These are phyloP conservation scores for Mactromeris polynyma DNA, from an alignment of 2,888 invertebrate genomes.

Conservation along the genomic window DNA sequence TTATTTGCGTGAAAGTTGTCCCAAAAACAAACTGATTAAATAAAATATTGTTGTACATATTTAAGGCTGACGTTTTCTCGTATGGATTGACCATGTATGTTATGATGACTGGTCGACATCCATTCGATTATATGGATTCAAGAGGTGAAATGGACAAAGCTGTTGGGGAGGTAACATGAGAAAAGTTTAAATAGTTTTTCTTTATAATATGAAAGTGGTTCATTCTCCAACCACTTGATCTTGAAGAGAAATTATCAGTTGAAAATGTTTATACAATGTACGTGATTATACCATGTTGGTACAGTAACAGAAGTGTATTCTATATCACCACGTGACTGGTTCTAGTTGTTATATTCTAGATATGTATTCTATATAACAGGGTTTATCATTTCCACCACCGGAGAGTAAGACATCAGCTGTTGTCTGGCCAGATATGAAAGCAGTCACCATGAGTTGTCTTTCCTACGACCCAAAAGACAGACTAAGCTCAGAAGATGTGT, in stretches of 20 bases:
- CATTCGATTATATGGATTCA: conserved; percentile 81
- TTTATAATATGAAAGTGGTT: no score
- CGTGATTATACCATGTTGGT: no score
- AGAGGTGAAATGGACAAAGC: conserved; percentile 84
- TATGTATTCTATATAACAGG: conserved; percentile 59
- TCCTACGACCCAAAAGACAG: conserved; percentile 80
- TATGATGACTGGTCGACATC: conserved; percentile 83
- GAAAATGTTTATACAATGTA: no score
- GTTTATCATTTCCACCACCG: conserved; percentile 74
- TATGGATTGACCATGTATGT: conserved; percentile 84
- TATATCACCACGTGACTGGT: no score
- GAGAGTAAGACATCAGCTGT: conserved; percentile 70
- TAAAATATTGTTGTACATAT: conserved; percentile 6
- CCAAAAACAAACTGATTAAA: no score
- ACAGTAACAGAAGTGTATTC: no score
- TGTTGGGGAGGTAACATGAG: conserved; percentile 77
- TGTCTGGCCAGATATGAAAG: conserved; percentile 83
- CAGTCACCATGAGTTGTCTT: conserved; percentile 80
- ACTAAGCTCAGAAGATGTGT: conserved; percentile 75
- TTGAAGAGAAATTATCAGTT: no score
- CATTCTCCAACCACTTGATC: no score
- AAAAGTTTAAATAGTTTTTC: background rate
- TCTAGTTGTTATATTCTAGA: no score
- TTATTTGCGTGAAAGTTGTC: no score
- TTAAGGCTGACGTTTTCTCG: conserved; percentile 86